Percentiles rank a stretch among this genome's conserved stretches.
Evolutionary conservation across 1,140 invertebrate genomes (phyloP).

Genomic region (Himalopsyche phryganea): DNA sequence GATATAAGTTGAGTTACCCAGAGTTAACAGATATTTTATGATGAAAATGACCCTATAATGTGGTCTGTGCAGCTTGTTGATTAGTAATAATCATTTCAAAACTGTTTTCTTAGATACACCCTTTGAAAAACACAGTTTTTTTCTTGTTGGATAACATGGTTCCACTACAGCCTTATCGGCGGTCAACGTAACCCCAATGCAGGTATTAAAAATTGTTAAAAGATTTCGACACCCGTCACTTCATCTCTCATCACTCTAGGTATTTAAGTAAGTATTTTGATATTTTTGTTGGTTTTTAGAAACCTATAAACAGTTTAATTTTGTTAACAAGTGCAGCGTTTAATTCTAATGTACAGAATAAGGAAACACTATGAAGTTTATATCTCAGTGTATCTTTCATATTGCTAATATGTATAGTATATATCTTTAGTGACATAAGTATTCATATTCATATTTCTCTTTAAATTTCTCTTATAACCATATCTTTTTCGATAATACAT

Average conservation of each 20-base stretch:
- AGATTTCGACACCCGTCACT: constrained; percentile 5
- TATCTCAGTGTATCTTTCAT: constrained; percentile 28
- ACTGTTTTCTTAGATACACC: no score
- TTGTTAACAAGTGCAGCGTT: constrained; percentile 33
- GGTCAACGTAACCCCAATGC: constrained; percentile 13
- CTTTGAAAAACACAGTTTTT: no score
- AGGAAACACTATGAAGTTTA: constrained; percentile 30
- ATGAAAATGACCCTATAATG: no score
- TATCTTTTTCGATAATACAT: constrained; percentile 15
- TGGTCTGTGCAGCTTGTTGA: no score
- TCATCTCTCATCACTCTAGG: constrained; percentile 29
- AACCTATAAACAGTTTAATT: constrained; percentile 30
- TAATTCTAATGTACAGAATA: constrained; percentile 35
- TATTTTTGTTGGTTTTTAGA: constrained; percentile 34
- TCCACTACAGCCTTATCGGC: no score
- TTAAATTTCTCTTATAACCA: constrained; percentile 16
- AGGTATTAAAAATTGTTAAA: constrained; percentile 1
- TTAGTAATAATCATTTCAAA: no score
- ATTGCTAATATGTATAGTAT: constrained; percentile 31
- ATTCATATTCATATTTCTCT: constrained; percentile 21
- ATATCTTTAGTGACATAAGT: constrained; percentile 8
- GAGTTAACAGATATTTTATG: no score
- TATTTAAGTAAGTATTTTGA: constrained; percentile 32
- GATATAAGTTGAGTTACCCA: no score
- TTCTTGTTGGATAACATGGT: no score